Percentiles rank a stretch among this genome's conserved stretches.
Evolutionary conservation across 2,797 vertebrate species (phyloP).

Genomic region (Dromococcyx pavoninus): DNA sequence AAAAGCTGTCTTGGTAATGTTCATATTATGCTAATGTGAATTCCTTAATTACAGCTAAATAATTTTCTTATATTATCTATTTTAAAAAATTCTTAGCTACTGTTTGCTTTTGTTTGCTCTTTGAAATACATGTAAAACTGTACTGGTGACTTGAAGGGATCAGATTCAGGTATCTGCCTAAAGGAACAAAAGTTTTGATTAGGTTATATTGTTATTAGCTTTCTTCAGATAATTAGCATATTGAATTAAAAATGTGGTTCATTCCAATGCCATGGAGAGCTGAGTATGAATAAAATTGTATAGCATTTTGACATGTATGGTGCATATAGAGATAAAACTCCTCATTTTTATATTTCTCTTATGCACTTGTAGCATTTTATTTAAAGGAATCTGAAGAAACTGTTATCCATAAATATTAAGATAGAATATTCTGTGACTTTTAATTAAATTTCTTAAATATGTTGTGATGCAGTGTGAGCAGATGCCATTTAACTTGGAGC

Average conservation of each 20-base stretch:
- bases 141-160: background rate
- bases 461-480: background rate
- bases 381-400: background rate
- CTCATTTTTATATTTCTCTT: background rate
- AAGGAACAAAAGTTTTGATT: background rate
- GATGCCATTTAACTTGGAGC: background rate
- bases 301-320: background rate
- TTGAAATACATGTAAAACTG: background rate
- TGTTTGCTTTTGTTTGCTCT: background rate
- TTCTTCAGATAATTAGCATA: background rate
- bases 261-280: background rate
- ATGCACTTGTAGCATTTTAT: background rate
- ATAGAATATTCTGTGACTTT: background rate
- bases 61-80: background rate
- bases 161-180: background rate
- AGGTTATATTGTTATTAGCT: background rate
- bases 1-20: background rate
- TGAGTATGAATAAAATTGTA: background rate
- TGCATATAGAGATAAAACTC: background rate
- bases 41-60: background rate
- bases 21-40: background rate
- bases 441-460: background rate
- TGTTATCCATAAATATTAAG: background rate
- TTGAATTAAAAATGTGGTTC: background rate
- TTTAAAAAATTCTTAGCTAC: background rate